phyloP scores from a whole-genome alignment of 2,113 vertebrate species.

The Lepisosteus osseus region DNA sequence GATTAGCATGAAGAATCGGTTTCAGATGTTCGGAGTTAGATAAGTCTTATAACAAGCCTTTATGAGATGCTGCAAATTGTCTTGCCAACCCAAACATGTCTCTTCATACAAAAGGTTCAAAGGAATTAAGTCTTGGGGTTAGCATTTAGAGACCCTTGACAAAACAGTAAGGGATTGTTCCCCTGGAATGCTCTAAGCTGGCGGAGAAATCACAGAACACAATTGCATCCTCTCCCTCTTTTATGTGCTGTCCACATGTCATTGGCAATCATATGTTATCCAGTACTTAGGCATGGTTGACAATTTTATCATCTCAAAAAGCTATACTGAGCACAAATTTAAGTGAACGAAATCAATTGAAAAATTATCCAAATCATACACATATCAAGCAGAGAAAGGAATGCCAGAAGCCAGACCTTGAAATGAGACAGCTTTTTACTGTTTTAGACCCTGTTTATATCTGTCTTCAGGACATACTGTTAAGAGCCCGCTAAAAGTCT shows the following conservation, averaged over 20 bases:
- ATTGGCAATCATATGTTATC: neutral
- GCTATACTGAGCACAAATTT: no score
- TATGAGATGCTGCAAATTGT: neutral
- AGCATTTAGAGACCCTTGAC: neutral
- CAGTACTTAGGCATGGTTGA: neutral
- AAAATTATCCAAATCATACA: no score
- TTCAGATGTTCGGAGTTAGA: constrained; percentile 4
- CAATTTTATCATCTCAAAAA: no score
- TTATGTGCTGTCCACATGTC: neutral
- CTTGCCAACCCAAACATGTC: constrained; percentile 13
- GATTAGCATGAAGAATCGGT: neutral
- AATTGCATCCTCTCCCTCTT: constrained; percentile 1
- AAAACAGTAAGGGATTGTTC: no score
- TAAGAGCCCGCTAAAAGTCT: no score
- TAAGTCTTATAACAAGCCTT: neutral
- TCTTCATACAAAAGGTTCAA: constrained; percentile 1
- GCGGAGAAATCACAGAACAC: neutral
- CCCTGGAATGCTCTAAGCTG: neutral
- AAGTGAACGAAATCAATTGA: neutral
- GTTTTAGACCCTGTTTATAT: no score
- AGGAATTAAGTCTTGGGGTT: constrained; percentile 1
- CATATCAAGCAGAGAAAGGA: no score
- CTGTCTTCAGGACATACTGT: no score
- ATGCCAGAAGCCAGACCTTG: no score
- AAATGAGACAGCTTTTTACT: no score